Conservation (phyloP, 1,140 invertebrate genomes). For the Pseudomyrmex gracilis region DNA sequence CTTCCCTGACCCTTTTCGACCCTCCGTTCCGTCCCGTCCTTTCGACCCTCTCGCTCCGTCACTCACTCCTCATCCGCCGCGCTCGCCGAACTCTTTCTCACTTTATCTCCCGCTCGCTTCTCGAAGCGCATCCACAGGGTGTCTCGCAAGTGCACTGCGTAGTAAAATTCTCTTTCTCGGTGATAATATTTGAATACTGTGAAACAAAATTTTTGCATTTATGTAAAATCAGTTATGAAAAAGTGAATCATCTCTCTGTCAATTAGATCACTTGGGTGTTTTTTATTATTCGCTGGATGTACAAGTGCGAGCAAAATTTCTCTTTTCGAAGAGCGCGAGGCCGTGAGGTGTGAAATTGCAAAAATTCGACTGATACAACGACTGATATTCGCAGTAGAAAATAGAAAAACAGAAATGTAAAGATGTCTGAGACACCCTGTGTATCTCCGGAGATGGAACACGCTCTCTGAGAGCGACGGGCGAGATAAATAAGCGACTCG, state of each 20-base stretch:
- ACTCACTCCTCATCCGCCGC: background rate
- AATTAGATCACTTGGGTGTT: no score
- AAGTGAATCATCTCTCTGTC: no score
- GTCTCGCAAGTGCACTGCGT: background rate
- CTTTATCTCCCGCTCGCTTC: conserved; percentile 46
- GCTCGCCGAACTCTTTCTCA: conserved; percentile 36
- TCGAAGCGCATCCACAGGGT: conserved; percentile 37
- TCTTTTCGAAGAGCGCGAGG: no score
- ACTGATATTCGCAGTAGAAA: background rate
- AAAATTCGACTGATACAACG: no score
- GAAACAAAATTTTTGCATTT: no score
- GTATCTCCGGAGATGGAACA: conserved; percentile 29
- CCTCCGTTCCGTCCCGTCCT: conserved; percentile 47
- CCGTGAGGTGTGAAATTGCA: no score
- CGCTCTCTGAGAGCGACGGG: conserved; percentile 43
- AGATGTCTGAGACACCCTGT: conserved; percentile 14
- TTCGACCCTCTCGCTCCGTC: conserved; percentile 52
- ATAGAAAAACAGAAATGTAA: background rate
- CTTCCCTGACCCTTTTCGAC: conserved; percentile 60
- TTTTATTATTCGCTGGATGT: no score
- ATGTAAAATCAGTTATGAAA: no score
- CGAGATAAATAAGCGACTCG: conserved; percentile 59
- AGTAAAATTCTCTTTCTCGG: background rate
- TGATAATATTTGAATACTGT: no score
- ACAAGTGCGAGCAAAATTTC: no score